A percentile compares a stretch with the other conserved stretches of the same genome.
These are phyloP conservation scores for Rhamphomyia laevipes DNA, from an alignment of 2,888 invertebrate species.

Conservation along the genomic window DNA sequence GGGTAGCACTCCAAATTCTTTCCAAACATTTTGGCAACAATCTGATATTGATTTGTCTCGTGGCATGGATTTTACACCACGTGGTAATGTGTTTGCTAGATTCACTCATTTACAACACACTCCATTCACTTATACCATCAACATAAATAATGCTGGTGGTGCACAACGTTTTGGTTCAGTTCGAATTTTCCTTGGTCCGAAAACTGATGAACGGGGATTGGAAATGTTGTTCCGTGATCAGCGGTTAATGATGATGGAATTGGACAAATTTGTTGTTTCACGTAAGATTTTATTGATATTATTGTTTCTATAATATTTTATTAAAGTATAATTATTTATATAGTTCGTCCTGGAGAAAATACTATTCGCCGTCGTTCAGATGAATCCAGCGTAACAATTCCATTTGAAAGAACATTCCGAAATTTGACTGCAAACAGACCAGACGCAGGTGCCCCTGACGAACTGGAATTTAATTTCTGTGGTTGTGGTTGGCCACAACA, in stretches of 20 bases:
- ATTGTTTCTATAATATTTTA: neutral
- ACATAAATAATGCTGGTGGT: constrained; percentile 45
- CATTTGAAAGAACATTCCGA: constrained; percentile 70
- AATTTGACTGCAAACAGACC: constrained; percentile 52
- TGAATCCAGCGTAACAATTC: constrained; percentile 71
- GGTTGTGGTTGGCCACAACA: constrained; percentile 84
- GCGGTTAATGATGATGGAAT: constrained; percentile 50
- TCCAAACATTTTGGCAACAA: constrained; percentile 69
- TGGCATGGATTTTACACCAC: constrained; percentile 71
- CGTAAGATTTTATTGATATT: constrained; percentile 38
- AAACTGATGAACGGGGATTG: constrained; percentile 51
- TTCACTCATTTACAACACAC: constrained; percentile 68
- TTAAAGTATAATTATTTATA: constrained; percentile 5
- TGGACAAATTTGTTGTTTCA: constrained; percentile 51
- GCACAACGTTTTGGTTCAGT: constrained; percentile 46
- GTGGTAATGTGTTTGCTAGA: constrained; percentile 56
- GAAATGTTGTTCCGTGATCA: constrained; percentile 49
- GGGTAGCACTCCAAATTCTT: constrained; percentile 43
- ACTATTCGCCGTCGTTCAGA: constrained; percentile 51
- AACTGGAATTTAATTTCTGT: constrained; percentile 63
- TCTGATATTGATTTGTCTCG: constrained; percentile 64
- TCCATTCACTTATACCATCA: constrained; percentile 55
- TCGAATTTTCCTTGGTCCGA: constrained; percentile 55
- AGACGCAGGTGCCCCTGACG: constrained; percentile 39
- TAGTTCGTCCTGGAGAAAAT: constrained; percentile 57